Conservation (phyloP, 2,113 vertebrate species). For the Caretta caretta region DNA sequence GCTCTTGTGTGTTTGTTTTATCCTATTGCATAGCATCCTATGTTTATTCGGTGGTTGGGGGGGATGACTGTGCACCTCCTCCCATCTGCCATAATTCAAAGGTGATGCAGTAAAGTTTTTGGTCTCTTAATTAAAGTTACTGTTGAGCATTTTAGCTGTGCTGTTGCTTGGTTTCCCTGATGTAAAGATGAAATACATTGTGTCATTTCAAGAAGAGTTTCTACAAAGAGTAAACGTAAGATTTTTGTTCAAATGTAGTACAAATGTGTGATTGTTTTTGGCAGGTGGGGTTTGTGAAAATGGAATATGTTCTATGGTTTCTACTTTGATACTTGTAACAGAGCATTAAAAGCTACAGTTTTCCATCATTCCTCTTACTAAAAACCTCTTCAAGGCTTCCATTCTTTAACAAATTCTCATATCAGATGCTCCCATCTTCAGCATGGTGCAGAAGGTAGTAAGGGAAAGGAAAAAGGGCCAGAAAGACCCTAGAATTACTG, state of each 20-base stretch:
- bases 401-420: background rate
- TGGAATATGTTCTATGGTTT: background rate
- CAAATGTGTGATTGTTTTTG: background rate
- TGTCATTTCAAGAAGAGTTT: background rate
- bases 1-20: background rate
- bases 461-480: background rate
- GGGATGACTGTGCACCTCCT: background rate
- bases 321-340: background rate
- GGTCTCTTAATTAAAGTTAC: background rate
- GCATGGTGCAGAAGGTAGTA: too few relatives aligned
- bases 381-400: background rate
- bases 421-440: background rate
- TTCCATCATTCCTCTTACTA: background rate
- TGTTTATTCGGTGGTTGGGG: background rate
- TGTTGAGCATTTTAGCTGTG: background rate
- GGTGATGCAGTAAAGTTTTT: background rate
- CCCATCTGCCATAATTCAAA: background rate
- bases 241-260: background rate
- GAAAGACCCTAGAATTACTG: background rate
- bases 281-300: background rate
- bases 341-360: background rate
- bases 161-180: background rate
- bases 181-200: background rate
- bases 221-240: background rate
- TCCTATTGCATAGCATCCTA: background rate